These are phyloP conservation scores for Babyrousa celebensis DNA, from an alignment of 2,797 vertebrate species.

Conservation along the genomic window DNA sequence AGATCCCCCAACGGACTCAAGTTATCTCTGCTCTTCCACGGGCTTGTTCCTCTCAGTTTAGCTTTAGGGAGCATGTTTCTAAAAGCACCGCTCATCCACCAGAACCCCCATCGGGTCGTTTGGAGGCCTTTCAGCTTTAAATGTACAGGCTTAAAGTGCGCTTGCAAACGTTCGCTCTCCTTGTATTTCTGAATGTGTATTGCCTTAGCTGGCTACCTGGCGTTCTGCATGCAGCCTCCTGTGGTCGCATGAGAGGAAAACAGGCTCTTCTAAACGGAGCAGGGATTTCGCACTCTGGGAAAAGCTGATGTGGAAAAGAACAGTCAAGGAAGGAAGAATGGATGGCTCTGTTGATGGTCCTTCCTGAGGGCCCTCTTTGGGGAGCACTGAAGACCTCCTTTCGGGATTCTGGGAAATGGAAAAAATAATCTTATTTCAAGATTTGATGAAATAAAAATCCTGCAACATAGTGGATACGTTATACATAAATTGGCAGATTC, in stretches of 20 bases:
- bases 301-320: conserved; percentile 77
- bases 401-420: conserved; percentile 64
- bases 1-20: conserved; percentile 93
- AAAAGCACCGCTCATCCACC: conserved; percentile 87
- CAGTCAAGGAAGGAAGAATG: conserved; percentile 56
- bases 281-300: conserved; percentile 85
- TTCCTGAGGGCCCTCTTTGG: background rate
- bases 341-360: conserved; percentile 14
- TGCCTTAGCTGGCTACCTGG: conserved; percentile 94
- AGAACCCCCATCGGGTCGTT: conserved; percentile 86
- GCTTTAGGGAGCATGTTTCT: conserved; percentile 92
- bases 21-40: conserved; percentile 91
- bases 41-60: conserved; percentile 90
- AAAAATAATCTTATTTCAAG: conserved; percentile 58
- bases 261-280: conserved; percentile 84
- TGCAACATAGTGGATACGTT: background rate
- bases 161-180: conserved; percentile 91
- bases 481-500: conserved; percentile 53
- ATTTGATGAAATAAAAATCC: background rate
- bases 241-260: conserved; percentile 90
- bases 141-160: conserved; percentile 92
- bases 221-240: conserved; percentile 91
- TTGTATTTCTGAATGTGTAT: conserved; percentile 92
- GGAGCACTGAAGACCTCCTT: background rate
- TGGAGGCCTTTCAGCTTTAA: conserved; percentile 92